Base-by-base conservation (phyloP, 1,140 invertebrate genomes). In the Lethrus apterus region DNA sequence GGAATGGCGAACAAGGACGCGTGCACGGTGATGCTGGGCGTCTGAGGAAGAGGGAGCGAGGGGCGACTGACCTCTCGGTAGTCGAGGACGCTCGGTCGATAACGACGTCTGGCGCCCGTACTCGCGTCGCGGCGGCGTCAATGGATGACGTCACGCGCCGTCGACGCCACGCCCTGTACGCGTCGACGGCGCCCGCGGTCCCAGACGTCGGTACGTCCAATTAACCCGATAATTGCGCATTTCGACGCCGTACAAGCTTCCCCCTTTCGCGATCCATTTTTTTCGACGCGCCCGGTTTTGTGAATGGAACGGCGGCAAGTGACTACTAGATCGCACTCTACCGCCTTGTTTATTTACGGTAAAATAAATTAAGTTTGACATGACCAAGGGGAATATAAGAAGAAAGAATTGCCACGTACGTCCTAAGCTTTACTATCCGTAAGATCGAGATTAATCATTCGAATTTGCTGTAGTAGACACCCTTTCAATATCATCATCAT, bases 71-170 rank as follows among this genome's bases (percentile, higher is more conserved):
- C 54, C 56, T 50, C 51, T n/a, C n/a, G n/a, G n/a, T n/a, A n/a
- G n/a, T n/a, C n/a, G n/a, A n/a, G n/a, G 49, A 23, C 44, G 31
- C 47, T n/a, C n/a, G 59, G 51, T 63, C 60, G 60, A 63, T 63
- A 62, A 30, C 48, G 55, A 48, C 59, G 60, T 64, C 62, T 62
- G 55, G 52, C 58, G 55, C 48, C 49, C 52, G 48, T 51, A 52
- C 35, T 46, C 36, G 46, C 53, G 52, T 50, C 55, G 57, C 51
- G 51, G 46, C 47, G 55, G 56, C 56, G 55, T 57, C 57, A 52
- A 51, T 55, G 53, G 51, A 51, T 60, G 55, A 57, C 55, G 57
- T 59, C 57, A 55, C 51, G 49, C n/a, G 49, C 49, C 32, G 49
- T 33, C 36, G 46, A 41, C 36, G 44, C 54, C 58, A 50, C 56